Evolutionary conservation across 2,888 invertebrate species (phyloP).

Genomic region (Dryobota labecula): DNA sequence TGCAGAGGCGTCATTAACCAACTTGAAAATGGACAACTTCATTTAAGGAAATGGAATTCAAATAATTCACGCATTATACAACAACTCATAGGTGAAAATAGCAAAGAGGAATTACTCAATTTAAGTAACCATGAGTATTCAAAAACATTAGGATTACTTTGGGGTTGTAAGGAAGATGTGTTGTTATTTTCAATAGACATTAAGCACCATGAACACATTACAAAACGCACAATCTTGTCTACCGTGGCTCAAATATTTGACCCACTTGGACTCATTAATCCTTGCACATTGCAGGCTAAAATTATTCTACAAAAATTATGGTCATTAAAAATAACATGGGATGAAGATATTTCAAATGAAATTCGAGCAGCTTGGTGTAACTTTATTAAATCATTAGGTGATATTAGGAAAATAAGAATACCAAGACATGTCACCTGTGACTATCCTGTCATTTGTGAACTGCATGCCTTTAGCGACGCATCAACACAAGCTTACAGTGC

Average conservation of each 20-base stretch:
- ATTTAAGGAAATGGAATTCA: too few relatives aligned
- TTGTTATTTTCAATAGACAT: conserved; percentile 11
- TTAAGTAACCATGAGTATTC: conserved; percentile 5
- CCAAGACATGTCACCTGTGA: conserved; percentile 4
- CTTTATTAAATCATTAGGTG: conserved; percentile 15
- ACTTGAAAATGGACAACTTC: background rate
- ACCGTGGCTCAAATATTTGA: conserved; percentile 22
- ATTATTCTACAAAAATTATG: conserved; percentile 21
- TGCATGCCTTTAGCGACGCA: conserved; percentile 15
- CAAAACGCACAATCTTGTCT: conserved; percentile 19
- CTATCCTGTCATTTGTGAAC: conserved; percentile 3
- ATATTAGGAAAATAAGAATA: conserved; percentile 11
- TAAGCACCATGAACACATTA: background rate
- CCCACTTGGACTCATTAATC: conserved; percentile 22
- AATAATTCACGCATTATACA: too few relatives aligned
- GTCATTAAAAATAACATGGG: conserved; percentile 22
- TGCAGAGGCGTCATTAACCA: conserved; percentile 12
- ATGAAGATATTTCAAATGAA: conserved; percentile 10
- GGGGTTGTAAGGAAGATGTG: conserved; percentile 17
- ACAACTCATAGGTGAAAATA: conserved; percentile 4
- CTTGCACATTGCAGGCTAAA: conserved; percentile 20
- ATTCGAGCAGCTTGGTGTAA: conserved; percentile 7
- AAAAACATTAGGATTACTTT: conserved; percentile 20
- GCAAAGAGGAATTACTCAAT: conserved; percentile 13
- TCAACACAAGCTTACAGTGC: background rate